Evolutionary conservation across 1,140 invertebrate genomes (phyloP).

Genomic region (Solenopsis fugax): DNA sequence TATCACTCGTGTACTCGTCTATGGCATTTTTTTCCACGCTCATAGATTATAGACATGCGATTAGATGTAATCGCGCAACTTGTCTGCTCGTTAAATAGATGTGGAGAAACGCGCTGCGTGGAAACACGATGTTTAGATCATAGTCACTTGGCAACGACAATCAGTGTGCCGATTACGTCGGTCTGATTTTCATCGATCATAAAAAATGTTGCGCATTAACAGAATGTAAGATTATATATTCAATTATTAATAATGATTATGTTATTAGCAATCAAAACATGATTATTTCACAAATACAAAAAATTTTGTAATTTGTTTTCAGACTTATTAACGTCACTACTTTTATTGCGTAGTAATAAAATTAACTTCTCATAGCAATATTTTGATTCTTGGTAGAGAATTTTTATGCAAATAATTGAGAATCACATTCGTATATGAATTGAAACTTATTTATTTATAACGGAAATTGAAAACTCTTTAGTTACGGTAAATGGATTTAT

Average conservation of each 20-base stretch:
- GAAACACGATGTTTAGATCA: slow-evolving; percentile 74
- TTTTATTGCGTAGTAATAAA: not conserved
- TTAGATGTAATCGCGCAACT: slow-evolving; percentile 27
- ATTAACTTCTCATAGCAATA: not conserved
- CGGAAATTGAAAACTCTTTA: not conserved
- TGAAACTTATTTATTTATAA: not conserved
- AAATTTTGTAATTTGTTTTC: not conserved
- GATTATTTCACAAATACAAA: not conserved
- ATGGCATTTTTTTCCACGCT: not conserved
- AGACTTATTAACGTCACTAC: not conserved
- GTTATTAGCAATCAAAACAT: not conserved
- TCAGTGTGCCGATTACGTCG: slow-evolving; percentile 66
- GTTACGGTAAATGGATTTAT: not conserved
- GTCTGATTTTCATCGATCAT: slow-evolving; percentile 50
- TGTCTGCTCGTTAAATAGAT: not conserved
- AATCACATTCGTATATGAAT: not conserved
- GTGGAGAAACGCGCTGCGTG: not conserved
- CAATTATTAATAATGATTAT: not conserved
- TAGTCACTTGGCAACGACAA: slow-evolving; percentile 78
- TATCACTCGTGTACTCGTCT: not conserved
- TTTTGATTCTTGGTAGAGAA: not conserved
- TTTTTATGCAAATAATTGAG: not conserved
- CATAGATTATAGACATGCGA: not conserved
- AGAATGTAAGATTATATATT: not conserved
- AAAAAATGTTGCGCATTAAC: slow-evolving; percentile 13